Evolutionary conservation across 2,113 vertebrate species (phyloP).

Genomic region (Heterotis niloticus): DNA sequence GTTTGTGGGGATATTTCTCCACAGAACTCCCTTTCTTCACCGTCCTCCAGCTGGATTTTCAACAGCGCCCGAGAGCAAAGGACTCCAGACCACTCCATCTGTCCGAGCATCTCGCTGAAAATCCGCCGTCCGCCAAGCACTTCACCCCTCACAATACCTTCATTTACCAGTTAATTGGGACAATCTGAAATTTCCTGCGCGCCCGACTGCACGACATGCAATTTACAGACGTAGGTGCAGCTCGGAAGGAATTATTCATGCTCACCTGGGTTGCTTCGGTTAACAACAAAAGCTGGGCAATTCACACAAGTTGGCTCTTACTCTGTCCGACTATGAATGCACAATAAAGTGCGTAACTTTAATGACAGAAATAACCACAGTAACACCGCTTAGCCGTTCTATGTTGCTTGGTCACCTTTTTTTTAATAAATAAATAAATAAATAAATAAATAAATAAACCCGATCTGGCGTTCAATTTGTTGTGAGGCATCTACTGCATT

Average conservation of each 20-base stretch:
- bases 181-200: neutral
- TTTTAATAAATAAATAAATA: neutral
- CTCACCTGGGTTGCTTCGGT: neutral
- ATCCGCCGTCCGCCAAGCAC: neutral
- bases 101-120: neutral
- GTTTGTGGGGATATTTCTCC: constrained; percentile 15
- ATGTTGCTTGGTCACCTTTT: neutral
- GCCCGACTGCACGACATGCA: neutral
- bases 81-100: neutral
- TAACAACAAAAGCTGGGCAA: neutral
- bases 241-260: neutral
- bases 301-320: neutral
- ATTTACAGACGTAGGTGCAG: neutral
- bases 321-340: neutral
- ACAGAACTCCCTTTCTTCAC: neutral
- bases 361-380: neutral
- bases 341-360: neutral
- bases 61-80: neutral
- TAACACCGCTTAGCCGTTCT: neutral
- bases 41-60: constrained; percentile 8
- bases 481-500: neutral
- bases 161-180: neutral
- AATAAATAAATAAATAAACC: neutral
- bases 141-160: neutral
- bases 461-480: neutral